These are phyloP conservation scores for Geotrypetes seraphini DNA, from an alignment of 2,797 vertebrate genomes.

Conservation along the genomic window DNA sequence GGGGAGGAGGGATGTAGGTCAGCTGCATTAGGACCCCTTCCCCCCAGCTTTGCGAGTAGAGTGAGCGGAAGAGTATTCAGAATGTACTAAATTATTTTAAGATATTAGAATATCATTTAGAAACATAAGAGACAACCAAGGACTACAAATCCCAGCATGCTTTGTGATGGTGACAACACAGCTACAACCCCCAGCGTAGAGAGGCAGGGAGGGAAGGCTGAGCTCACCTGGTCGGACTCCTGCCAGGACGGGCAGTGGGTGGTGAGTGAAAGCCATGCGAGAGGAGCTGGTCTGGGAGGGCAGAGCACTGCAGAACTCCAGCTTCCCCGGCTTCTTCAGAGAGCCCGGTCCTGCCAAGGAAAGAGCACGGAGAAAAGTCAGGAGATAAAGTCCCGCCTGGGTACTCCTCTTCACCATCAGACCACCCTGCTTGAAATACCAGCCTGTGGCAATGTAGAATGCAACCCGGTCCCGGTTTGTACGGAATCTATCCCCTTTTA, in stretches of 20 bases:
- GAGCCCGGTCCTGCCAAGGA: conserved; percentile 85
- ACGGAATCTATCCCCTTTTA: too few relatives aligned
- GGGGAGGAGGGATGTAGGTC: too few relatives aligned
- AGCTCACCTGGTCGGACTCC: conserved; percentile 96
- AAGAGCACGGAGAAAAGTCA: conserved; percentile 61
- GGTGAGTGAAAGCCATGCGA: conserved; percentile 94
- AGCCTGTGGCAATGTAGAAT: neutral
- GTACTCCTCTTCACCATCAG: too few relatives aligned
- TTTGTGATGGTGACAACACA: too few relatives aligned
- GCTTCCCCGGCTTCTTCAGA: conserved; percentile 96
- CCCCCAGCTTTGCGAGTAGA: neutral
- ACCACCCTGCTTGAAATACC: neutral
- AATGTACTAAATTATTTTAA: too few relatives aligned
- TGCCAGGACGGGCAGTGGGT: conserved; percentile 93
- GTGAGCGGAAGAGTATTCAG: neutral
- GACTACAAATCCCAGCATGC: too few relatives aligned
- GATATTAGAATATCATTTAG: too few relatives aligned
- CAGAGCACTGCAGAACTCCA: conserved; percentile 89
- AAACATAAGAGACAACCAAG: too few relatives aligned
- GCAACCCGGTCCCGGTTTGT: neutral
- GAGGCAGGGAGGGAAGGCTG: neutral
- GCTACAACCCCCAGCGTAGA: too few relatives aligned
- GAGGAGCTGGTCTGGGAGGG: conserved; percentile 86
- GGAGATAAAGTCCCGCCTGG: too few relatives aligned
- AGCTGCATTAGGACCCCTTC: too few relatives aligned